Evolutionary conservation across 2,888 invertebrate genomes (phyloP).

Genomic region (Agriopis aurantiaria): DNA sequence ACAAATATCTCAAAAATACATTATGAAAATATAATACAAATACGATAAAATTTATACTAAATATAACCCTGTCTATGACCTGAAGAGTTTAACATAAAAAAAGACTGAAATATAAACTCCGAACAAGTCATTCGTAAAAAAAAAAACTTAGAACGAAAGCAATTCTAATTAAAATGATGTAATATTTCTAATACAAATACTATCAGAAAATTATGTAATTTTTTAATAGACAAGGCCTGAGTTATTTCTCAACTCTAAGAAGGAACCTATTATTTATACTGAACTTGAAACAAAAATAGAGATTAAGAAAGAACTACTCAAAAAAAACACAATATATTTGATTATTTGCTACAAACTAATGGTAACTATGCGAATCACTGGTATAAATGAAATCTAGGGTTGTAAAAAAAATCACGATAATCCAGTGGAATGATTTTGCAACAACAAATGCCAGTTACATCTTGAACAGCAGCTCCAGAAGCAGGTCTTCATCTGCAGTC

Average conservation of each 20-base stretch:
- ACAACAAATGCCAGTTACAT: slow-evolving; percentile 61
- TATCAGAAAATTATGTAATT: slow-evolving; percentile 37
- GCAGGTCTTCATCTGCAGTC: slow-evolving; percentile 81
- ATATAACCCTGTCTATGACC: slow-evolving; percentile 87
- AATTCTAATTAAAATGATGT: slow-evolving; percentile 37
- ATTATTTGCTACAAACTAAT: slow-evolving; percentile 44
- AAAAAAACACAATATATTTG: slow-evolving; percentile 35
- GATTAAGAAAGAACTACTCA: slow-evolving; percentile 7
- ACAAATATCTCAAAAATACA: slow-evolving; percentile 85
- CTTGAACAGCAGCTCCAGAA: slow-evolving; percentile 81
- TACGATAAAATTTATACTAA: slow-evolving; percentile 87
- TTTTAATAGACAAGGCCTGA: slow-evolving; percentile 74
- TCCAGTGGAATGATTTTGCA: slow-evolving; percentile 20
- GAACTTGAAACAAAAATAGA: slow-evolving; percentile 40
- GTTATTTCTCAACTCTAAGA: slow-evolving; percentile 73
- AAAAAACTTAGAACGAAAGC: slow-evolving; percentile 53
- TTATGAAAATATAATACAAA: slow-evolving; percentile 87
- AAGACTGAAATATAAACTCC: slow-evolving; percentile 75
- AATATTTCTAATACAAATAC: slow-evolving; percentile 27
- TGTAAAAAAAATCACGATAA: slow-evolving; percentile 24
- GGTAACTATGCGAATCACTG: slow-evolving; percentile 42
- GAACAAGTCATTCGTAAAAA: slow-evolving; percentile 79
- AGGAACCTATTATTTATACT: slow-evolving; percentile 60
- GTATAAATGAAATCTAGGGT: slow-evolving; percentile 26
- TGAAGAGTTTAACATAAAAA: slow-evolving; percentile 82